Base-by-base conservation (phyloP, 2,113 vertebrate genomes). In the Pseudopipra pipra region DNA sequence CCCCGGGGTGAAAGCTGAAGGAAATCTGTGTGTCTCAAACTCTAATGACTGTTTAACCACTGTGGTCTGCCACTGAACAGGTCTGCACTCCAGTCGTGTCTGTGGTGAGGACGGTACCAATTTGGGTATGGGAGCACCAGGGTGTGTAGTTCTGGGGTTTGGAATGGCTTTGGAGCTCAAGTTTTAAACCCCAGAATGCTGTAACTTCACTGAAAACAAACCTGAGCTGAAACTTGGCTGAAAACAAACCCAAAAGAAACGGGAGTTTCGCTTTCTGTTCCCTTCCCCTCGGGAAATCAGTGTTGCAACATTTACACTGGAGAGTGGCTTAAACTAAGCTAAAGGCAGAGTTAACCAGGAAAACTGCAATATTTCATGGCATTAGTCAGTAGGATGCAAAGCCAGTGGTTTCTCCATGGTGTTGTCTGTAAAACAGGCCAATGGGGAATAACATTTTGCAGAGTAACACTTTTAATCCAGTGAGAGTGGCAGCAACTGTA, bases 241-340 rank as follows among this genome's bases (percentile, higher is more conserved):
- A 33, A 67, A 93, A 43, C 12, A 54, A 79, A 79, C 33, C 15
- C 22, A 28, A 23, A 83, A 61, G 23, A 74, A 63, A 56, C 11
- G 41, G 12, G 76, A 81, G 56, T 90, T 96, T 91, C 13, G 3
- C 59, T 94, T 88, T 81, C 72, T 94, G 18, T 75, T 82, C 77
- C 70, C 71, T 63, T 85, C 31, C 71, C n/a, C 12, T 41, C 37
- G 1, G 3, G 56, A 49, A 23, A 24, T 49, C 31, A 22, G 3
- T 66, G 33, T 75, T 93, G 76, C 61, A 84, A 49, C 87, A 6
- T 52, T 90, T 59, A 6, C 33, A 4, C 15, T 89, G 89, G 78
- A 28, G 72, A 73, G 9, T 47, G 2, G 11, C 12, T 52, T 39
- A 15, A 76, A 6, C 12, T 8, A 9, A 81, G 8, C 28, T 30